Evolutionary conservation across 2,113 vertebrate genomes (phyloP).

Genomic region (Oryzias curvinotus): DNA sequence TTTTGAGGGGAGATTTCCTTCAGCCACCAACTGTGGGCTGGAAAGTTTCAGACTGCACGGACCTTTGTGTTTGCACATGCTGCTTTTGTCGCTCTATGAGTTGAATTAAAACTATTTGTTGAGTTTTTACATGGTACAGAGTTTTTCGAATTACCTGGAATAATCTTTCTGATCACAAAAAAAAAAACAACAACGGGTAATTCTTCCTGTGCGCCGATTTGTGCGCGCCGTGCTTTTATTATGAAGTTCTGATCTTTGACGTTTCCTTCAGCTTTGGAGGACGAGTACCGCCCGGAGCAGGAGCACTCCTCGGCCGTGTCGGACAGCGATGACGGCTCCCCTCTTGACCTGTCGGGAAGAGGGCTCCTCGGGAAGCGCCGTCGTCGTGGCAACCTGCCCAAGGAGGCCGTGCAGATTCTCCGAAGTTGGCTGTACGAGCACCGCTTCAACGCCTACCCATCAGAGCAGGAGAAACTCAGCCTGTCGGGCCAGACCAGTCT

Average conservation of each 20-base stretch:
- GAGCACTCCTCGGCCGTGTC: constrained; percentile 84
- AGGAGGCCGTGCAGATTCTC: constrained; percentile 92
- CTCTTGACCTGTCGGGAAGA: constrained; percentile 79
- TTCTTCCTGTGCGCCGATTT: too few relatives aligned
- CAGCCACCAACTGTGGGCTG: constrained; percentile 27
- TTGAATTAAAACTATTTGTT: too few relatives aligned
- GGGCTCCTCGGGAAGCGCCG: constrained; percentile 84
- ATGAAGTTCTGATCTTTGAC: neutral
- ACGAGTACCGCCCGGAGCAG: constrained; percentile 63
- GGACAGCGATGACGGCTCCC: constrained; percentile 89
- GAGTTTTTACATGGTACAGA: too few relatives aligned
- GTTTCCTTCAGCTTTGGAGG: constrained; percentile 61
- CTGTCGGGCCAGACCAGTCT: constrained; percentile 90
- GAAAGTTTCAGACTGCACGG: neutral
- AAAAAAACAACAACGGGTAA: neutral
- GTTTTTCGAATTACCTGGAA: too few relatives aligned
- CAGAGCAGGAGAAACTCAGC: constrained; percentile 92
- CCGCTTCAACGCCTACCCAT: constrained; percentile 95
- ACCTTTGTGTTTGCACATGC: constrained; percentile 14
- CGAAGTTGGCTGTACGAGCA: constrained; percentile 94
- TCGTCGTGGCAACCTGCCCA: constrained; percentile 94
- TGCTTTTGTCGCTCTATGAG: too few relatives aligned
- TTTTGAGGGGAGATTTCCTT: constrained; percentile 64
- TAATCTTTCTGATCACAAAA: too few relatives aligned
- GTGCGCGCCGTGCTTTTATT: neutral